These are phyloP conservation scores for Eulimnadia texana DNA, from an alignment of 1,140 invertebrate species.

Conservation along the genomic window DNA sequence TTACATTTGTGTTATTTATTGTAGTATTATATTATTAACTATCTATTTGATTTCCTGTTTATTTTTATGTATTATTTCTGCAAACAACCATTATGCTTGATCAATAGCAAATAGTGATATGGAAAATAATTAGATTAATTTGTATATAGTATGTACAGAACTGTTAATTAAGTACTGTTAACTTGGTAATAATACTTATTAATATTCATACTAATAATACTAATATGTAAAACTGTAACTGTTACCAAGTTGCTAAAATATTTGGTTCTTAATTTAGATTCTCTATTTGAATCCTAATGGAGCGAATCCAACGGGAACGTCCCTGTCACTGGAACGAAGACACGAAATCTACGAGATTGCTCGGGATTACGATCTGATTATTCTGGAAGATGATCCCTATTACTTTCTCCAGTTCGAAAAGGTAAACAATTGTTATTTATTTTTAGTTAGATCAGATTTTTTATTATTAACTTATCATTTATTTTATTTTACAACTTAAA, in stretches of 20 bases:
- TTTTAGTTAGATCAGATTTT: not conserved
- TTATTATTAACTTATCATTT: not conserved
- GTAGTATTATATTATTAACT: no score
- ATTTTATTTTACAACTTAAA: not conserved
- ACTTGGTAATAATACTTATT: no score
- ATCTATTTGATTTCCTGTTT: no score
- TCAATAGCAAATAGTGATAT: no score
- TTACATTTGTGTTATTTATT: no score
- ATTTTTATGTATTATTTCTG: no score
- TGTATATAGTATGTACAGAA: no score
- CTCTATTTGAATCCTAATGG: conserved; percentile 45
- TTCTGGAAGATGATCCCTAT: conserved; percentile 69
- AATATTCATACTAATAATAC: no score
- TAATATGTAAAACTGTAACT: not conserved
- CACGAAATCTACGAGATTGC: conserved; percentile 56
- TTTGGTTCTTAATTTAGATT: conserved; percentile 29
- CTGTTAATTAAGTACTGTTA: no score
- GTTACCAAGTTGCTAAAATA: conserved; percentile 24
- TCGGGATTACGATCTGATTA: conserved; percentile 56
- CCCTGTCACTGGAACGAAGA: conserved; percentile 45
- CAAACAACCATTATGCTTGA: no score
- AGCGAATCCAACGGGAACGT: conserved; percentile 52
- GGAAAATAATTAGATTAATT: no score
- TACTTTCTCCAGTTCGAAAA: conserved; percentile 54
- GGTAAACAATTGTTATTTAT: conserved; percentile 19